A percentile compares a stretch with the other conserved stretches of the same genome.
phyloP scores from a whole-genome alignment of 2,888 invertebrate species.

The Chymomyza amoena region DNA sequence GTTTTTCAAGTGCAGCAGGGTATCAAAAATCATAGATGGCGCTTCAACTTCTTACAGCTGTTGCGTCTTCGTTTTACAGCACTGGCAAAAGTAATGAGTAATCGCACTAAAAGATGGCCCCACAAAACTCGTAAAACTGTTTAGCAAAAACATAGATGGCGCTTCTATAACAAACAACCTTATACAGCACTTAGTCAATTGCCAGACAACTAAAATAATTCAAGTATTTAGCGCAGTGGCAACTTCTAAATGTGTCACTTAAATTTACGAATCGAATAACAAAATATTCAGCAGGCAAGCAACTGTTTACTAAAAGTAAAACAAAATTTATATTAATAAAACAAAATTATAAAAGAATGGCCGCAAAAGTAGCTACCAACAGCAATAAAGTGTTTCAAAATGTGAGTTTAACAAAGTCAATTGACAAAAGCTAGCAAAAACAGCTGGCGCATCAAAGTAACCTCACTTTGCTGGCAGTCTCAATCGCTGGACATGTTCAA shows the following conservation, averaged over 20 bases:
- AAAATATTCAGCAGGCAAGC: constrained; percentile 19
- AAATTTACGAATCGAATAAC: not conserved
- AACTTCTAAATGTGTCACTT: not conserved
- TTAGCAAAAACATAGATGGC: no score
- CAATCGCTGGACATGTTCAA: constrained; percentile 13
- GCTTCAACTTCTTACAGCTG: no score
- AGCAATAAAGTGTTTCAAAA: constrained; percentile 86
- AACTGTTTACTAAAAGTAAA: constrained; percentile 53
- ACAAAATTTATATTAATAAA: constrained; percentile 36
- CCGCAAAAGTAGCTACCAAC: constrained; percentile 77
- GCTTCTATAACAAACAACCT: no score
- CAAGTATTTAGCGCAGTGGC: not conserved
- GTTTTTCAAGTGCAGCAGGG: no score
- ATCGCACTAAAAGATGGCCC: no score
- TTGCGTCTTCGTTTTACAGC: no score
- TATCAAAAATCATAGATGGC: no score
- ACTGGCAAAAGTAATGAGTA: no score
- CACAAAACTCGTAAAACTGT: no score
- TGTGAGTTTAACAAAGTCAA: constrained; percentile 79
- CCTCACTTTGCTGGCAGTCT: constrained; percentile 56
- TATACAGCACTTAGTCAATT: not conserved
- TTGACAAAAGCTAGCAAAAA: not conserved
- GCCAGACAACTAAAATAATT: not conserved
- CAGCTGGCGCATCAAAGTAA: constrained; percentile 36
- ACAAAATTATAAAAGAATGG: constrained; percentile 60